Percentiles rank a stretch among this genome's conserved stretches.
phyloP scores from a whole-genome alignment of 2,113 vertebrate genomes.

The Pogonocichla stellata region DNA sequence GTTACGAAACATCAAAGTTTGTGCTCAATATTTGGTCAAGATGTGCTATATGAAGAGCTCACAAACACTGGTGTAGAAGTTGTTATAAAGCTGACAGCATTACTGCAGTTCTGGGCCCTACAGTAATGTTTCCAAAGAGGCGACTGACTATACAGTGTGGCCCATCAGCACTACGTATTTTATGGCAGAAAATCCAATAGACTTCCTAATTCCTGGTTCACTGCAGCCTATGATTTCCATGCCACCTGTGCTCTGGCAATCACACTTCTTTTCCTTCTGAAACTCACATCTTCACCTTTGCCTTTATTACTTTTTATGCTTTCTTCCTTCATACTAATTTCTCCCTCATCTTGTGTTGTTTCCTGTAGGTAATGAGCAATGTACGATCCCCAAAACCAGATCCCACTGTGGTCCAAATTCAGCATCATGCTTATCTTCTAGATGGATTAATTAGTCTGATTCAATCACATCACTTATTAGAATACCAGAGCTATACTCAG shows the following conservation, averaged over 20 bases:
- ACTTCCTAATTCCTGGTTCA: background rate
- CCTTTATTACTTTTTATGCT: background rate
- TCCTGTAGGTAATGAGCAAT: background rate
- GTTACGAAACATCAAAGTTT: background rate
- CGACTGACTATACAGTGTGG: background rate
- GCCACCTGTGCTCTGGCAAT: background rate
- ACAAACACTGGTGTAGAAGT: background rate
- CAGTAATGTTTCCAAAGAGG: background rate
- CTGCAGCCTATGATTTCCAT: background rate
- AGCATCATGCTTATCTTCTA: background rate
- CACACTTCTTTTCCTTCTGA: background rate
- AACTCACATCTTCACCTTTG: background rate
- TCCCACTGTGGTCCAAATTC: background rate
- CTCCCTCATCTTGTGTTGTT: background rate
- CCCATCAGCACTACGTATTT: background rate
- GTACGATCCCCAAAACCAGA: background rate
- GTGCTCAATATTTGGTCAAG: background rate
- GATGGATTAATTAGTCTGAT: background rate
- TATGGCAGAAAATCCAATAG: background rate
- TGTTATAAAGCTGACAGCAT: fast-evolving
- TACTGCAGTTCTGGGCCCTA: background rate
- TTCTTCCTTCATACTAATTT: background rate
- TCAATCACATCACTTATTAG: background rate
- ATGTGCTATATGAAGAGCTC: background rate
- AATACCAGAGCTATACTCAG: background rate